phyloP scores from a whole-genome alignment of 2,797 vertebrate species.

The Psittacula derbiana region DNA sequence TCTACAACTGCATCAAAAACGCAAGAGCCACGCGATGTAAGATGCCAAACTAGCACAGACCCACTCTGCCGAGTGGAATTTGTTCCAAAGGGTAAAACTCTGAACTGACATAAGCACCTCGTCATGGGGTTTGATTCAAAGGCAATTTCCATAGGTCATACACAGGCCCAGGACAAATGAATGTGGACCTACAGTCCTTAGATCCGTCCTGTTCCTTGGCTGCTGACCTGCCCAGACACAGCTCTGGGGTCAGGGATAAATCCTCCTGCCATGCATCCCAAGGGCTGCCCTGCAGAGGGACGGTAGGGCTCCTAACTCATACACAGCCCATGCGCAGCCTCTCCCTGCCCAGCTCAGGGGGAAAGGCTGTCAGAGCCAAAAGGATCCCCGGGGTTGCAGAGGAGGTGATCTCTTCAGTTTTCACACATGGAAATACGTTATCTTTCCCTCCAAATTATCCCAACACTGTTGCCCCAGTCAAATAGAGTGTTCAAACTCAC shows the following conservation, averaged over 20 bases:
- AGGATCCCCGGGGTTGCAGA: background rate
- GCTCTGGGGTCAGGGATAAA: background rate
- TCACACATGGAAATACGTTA: fast-evolving
- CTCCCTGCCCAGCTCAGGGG: background rate
- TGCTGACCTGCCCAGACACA: background rate
- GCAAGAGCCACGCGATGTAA: background rate
- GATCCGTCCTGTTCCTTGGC: fast-evolving
- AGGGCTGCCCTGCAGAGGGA: background rate
- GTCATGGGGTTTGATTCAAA: background rate
- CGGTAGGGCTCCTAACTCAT: background rate
- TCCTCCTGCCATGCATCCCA: background rate
- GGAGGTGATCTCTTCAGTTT: background rate
- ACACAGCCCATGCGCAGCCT: background rate
- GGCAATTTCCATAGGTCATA: background rate
- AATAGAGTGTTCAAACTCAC: background rate
- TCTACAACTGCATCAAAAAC: background rate
- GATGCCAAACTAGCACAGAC: background rate
- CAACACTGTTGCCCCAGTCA: background rate
- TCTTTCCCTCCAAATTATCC: background rate
- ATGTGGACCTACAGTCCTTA: background rate
- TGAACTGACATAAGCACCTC: background rate
- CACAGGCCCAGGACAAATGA: fast-evolving
- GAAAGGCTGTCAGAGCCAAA: background rate
- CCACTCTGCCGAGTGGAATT: background rate
- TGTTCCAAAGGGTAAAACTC: background rate